Base-by-base conservation (phyloP, 1,140 invertebrate genomes). In the Pomphorhynchus laevis region DNA sequence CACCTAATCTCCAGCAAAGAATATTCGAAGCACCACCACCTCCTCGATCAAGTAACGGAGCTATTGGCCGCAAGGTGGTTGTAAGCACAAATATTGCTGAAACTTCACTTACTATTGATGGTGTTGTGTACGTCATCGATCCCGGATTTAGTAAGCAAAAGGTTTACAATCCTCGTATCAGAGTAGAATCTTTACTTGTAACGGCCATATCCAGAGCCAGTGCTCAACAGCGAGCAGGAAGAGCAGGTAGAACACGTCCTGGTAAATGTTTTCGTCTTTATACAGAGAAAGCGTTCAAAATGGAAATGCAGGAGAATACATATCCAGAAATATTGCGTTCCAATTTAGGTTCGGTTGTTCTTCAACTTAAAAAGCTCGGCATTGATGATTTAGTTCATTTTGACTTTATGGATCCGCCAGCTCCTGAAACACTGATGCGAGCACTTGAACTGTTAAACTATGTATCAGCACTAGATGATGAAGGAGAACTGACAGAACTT, bases 71-170 rank as follows among this genome's bases (percentile, higher is more conserved):
- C 16, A 91, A 93, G 44, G 53, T 84, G 17, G 84, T 98, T 0
- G 77, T 98, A 0, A 91, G 84, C 0, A 98, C 89, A 0, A 98
- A 98, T 53, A 95, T 98, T 48, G 89, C 89, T 0, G 89, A 98
- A 63, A 98, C 89, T 0, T 95, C 84, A 0, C 60, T 98, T 4
- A 98, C 89, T 1, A 98, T 98, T 50, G 89, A 98, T 53, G 89
- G 89, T 42, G 82, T 98, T n/a, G 86, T 95, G 5, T 98, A 91
- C 62, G 89, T 98, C 1, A 95, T 98, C 51, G 89, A 98, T 63
- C 84, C 89, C n/a, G 89, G 89, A 12, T 98, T 98, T 64, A 79
- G 84, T 1, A 98, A 98, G 56, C 89, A 98, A 56, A 98, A 91
- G 61, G 72, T 91, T 0, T 91, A 89, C 53, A 89, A 91, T 63